Conservation (phyloP, 2,113 vertebrate genomes). For the Puffinus mauretanicus region DNA sequence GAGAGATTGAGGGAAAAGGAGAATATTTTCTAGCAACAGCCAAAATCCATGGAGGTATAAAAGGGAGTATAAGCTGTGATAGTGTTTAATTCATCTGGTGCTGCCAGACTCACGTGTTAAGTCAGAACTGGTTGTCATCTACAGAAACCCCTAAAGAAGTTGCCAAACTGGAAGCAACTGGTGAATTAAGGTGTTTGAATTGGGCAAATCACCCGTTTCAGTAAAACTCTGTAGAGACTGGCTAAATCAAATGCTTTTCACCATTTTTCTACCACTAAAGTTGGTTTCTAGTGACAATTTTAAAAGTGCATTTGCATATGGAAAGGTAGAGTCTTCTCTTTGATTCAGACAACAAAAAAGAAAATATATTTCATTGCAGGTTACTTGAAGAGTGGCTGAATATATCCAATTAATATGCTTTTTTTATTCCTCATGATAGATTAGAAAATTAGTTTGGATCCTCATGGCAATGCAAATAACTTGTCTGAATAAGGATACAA, state of each 20-base stretch:
- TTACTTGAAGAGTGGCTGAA: neutral
- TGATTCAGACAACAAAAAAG: neutral
- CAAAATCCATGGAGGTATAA: accelerated
- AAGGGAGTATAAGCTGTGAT: neutral
- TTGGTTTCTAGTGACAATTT: neutral
- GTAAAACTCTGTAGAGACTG: neutral
- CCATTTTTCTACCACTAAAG: neutral
- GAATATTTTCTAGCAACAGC: neutral
- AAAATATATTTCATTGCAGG: neutral
- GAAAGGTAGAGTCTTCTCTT: neutral
- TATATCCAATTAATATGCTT: neutral
- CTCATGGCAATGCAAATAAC: neutral
- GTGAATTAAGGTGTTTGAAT: neutral
- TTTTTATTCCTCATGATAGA: neutral
- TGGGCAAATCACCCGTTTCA: neutral
- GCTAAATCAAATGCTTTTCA: neutral
- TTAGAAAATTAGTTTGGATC: neutral
- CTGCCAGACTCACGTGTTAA: neutral
- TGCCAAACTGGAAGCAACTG: neutral
- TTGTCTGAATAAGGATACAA: neutral
- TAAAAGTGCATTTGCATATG: neutral
- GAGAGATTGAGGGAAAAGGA: neutral
- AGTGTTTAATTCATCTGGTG: neutral
- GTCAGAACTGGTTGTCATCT: neutral
- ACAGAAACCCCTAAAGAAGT: neutral